These are phyloP conservation scores for Zaprionus bogoriensis DNA, from an alignment of 2,888 invertebrate genomes.

Conservation along the genomic window DNA sequence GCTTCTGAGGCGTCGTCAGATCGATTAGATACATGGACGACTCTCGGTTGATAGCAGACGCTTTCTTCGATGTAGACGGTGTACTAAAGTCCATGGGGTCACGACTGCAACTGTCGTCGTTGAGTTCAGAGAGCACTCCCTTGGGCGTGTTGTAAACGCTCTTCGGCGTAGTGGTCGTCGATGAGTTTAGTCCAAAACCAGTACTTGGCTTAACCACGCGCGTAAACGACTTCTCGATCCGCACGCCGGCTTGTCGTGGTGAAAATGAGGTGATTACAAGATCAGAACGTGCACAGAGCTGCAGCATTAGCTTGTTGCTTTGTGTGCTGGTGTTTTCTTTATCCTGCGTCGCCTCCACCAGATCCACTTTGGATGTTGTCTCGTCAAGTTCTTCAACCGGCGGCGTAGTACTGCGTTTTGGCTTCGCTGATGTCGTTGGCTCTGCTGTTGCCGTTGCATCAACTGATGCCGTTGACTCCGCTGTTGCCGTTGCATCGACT, in stretches of 20 bases:
- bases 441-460: not conserved
- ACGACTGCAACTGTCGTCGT: conserved; percentile 62
- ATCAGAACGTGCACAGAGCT: conserved; percentile 72
- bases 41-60: conserved; percentile 28
- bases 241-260: conserved; percentile 76
- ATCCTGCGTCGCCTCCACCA: conserved; percentile 68
- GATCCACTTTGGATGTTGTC: conserved; percentile 62
- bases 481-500: no score
- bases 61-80: conserved; percentile 69
- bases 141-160: conserved; percentile 73
- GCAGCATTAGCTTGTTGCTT: conserved; percentile 47
- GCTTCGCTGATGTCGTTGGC: conserved; percentile 6
- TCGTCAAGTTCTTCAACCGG: conserved; percentile 40
- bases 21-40: conserved; percentile 81
- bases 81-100: conserved; percentile 68
- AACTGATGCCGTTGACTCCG: conserved; percentile 2
- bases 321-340: conserved; percentile 67
- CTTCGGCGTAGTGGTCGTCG: conserved; percentile 47
- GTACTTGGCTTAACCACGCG: conserved; percentile 52
- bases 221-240: conserved; percentile 78
- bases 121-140: conserved; percentile 60
- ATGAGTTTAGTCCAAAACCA: not conserved
- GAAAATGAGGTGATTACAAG: conserved; percentile 81
- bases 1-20: conserved; percentile 77
- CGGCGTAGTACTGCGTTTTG: conserved; percentile 37